A percentile compares a stretch with the other conserved stretches of the same genome.
phyloP scores from a whole-genome alignment of 2,113 vertebrate genomes.

The Istiophorus platypterus region DNA sequence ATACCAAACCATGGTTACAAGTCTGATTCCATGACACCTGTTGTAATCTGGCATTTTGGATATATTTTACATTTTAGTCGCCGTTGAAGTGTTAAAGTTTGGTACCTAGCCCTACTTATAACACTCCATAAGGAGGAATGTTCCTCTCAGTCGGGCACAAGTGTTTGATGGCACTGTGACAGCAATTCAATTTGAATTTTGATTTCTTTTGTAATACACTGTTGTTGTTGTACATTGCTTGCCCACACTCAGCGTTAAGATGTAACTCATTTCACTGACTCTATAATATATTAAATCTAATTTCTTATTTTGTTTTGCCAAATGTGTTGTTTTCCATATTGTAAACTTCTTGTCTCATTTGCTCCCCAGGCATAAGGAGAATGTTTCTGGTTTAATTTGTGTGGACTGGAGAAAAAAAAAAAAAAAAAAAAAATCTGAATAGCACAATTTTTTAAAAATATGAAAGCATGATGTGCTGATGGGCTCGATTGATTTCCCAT shows the following conservation, averaged over 20 bases:
- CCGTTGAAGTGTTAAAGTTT: too few species aligned
- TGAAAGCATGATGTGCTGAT: neutral
- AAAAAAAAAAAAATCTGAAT: too few species aligned
- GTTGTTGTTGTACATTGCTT: neutral
- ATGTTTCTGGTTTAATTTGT: conserved; percentile 21
- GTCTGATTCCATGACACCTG: too few species aligned
- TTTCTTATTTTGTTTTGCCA: conserved; percentile 30
- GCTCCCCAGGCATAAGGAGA: neutral
- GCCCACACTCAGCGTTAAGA: neutral
- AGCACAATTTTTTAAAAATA: neutral
- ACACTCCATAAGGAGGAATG: too few species aligned
- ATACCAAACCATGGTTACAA: neutral
- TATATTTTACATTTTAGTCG: neutral
- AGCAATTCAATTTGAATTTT: conserved; percentile 16
- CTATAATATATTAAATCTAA: conserved; percentile 13
- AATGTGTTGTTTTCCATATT: conserved; percentile 24
- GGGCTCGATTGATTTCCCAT: neutral
- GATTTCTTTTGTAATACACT: neutral
- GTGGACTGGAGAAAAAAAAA: neutral
- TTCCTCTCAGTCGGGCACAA: neutral
- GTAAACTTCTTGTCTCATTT: conserved; percentile 39
- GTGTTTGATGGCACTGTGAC: neutral
- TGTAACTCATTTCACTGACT: conserved; percentile 25
- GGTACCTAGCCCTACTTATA: too few species aligned
- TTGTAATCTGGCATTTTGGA: too few species aligned